Evolutionary conservation across 2,888 invertebrate genomes (phyloP).

Genomic region (Listrodromus nycthemerus): DNA sequence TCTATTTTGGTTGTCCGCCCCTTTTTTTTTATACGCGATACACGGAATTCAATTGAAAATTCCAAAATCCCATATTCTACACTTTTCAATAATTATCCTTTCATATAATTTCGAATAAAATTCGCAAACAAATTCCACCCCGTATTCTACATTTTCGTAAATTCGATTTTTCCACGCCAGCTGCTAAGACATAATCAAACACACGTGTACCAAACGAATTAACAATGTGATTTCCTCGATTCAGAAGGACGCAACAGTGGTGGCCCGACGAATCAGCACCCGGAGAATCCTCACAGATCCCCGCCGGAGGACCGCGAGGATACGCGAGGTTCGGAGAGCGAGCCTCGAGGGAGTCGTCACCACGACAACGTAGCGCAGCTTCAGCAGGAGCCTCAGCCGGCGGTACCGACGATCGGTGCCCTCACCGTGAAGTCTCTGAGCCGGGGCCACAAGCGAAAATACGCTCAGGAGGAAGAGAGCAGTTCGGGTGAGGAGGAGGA

Average conservation of each 20-base stretch:
- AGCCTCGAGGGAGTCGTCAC: slow-evolving; percentile 85
- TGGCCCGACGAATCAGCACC: slow-evolving; percentile 86
- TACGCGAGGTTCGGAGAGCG: slow-evolving; percentile 85
- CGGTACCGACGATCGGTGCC: slow-evolving; percentile 74
- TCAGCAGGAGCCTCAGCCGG: slow-evolving; percentile 81
- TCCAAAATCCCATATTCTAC: too few relatives aligned
- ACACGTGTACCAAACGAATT: slow-evolving; percentile 12
- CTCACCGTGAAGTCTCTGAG: slow-evolving; percentile 75
- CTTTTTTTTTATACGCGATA: too few relatives aligned
- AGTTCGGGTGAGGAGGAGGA: slow-evolving; percentile 86
- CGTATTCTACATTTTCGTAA: too few relatives aligned
- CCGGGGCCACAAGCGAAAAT: slow-evolving; percentile 88
- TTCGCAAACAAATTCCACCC: too few relatives aligned
- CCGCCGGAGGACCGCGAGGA: slow-evolving; percentile 85
- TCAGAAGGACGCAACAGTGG: slow-evolving; percentile 87
- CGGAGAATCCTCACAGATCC: slow-evolving; percentile 84
- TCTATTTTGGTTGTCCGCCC: too few relatives aligned
- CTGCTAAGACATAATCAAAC: neutral
- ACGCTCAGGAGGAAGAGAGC: slow-evolving; percentile 84
- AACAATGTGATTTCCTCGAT: slow-evolving; percentile 75
- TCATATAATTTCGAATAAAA: too few relatives aligned
- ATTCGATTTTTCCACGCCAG: too few relatives aligned
- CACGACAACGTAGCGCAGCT: slow-evolving; percentile 86
- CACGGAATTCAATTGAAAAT: too few relatives aligned
- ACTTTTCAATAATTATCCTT: too few relatives aligned